Percentiles rank a stretch among this genome's conserved stretches.
Conservation (phyloP, 2,888 invertebrate species). For the Griposia aprilina region DNA sequence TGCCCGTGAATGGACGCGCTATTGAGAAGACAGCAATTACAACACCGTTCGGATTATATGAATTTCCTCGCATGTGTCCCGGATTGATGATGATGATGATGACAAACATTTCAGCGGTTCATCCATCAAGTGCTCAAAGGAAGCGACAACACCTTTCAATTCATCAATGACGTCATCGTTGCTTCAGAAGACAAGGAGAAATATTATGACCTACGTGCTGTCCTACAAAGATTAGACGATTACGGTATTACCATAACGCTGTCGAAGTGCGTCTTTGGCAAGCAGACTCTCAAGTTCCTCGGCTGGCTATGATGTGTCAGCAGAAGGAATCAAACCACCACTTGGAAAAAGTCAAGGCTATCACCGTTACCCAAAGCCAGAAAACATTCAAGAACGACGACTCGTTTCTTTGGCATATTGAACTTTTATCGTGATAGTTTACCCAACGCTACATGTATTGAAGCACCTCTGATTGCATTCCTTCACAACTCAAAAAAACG, state of each 20-base stretch:
- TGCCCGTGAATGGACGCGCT: not conserved
- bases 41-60: not conserved
- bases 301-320: conserved; percentile 1
- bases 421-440: not conserved
- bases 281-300: not conserved
- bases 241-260: not conserved
- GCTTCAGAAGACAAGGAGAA: not conserved
- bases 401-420: conserved; percentile 2
- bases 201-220: not conserved
- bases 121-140: conserved; percentile 1
- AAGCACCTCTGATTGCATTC: not conserved
- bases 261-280: too few species aligned
- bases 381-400: not conserved
- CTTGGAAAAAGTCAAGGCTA: not conserved
- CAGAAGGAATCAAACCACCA: not conserved
- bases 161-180: conserved; percentile 1
- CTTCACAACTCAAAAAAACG: too few species aligned
- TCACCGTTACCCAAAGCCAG: not conserved
- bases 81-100: not conserved
- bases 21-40: not conserved
- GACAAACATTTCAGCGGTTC: conserved; percentile 1
- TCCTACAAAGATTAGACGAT: not conserved
- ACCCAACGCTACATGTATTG: not conserved
- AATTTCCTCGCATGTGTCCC: conserved; percentile 1
- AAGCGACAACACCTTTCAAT: not conserved